These are phyloP conservation scores for Eristalis intricaria DNA, from an alignment of 2,888 invertebrate genomes.

Conservation along the genomic window DNA sequence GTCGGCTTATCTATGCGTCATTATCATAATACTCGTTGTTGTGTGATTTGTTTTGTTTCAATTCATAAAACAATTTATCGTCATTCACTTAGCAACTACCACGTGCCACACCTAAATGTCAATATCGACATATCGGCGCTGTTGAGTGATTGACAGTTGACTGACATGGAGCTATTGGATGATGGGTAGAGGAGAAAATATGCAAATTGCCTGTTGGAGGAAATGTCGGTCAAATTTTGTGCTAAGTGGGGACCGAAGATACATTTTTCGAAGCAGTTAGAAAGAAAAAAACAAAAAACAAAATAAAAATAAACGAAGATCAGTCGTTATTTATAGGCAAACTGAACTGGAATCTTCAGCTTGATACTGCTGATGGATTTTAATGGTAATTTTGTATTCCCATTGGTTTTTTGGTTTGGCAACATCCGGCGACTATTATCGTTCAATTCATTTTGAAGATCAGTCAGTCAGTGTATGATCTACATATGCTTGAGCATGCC, in stretches of 20 bases:
- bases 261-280: constrained; percentile 24
- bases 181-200: constrained; percentile 38
- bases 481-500: not conserved
- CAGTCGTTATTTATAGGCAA: constrained; percentile 15
- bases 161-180: constrained; percentile 6
- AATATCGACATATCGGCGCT: constrained; percentile 16
- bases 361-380: not conserved
- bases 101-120: constrained; percentile 51
- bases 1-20: constrained; percentile 30
- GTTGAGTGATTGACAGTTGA: constrained; percentile 49
- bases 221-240: constrained; percentile 51
- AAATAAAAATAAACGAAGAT: not conserved
- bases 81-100: constrained; percentile 26
- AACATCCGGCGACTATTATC: not conserved
- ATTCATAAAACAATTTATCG: not conserved
- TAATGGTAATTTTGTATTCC: not conserved
- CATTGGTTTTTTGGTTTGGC: not conserved
- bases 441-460: not conserved
- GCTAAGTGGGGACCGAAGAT: constrained; percentile 18
- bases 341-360: constrained; percentile 6
- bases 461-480: not conserved
- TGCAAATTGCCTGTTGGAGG: constrained; percentile 39
- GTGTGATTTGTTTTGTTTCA: not conserved
- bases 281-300: not conserved
- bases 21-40: not conserved